Base-by-base conservation (phyloP, 2,888 invertebrate genomes). In the Aphodius granarius region DNA sequence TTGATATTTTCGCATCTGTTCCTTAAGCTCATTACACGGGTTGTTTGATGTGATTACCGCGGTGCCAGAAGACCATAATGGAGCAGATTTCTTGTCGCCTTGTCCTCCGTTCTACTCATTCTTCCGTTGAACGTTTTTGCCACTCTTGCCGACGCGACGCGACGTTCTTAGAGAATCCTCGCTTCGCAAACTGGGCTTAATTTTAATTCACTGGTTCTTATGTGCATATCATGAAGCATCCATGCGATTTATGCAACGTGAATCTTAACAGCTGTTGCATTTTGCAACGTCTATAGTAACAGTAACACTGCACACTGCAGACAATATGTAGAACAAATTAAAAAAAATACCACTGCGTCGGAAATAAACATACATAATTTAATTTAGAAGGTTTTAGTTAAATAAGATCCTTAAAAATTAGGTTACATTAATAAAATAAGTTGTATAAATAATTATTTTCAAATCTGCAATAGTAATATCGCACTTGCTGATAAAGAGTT, bases 1-100 rank as follows among this genome's bases (percentile, higher is more conserved):
- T 77, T 76, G 74, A 76, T 75, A 76, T 74, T 78, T 75, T 76
- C 77, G 73, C 74, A 74, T 76, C 76, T 77, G 73, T 70, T 23
- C 43, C 19, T 62, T 68, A 73, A 73, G 72, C 72, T 68, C 62
- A 73, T 75, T 75, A 75, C 73, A 73, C 23, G 75, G 66, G 62
- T 75, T 72, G 72, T 73, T 68, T 73, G 68, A 43, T 43, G 43
- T 43, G 43, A 43, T 43, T 43, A 43, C 43, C 43, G 43, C 43
- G 43, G 43, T 43, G 43, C 43, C 9, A 43, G 43, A 1, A 13
- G 43, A 43, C 43, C 43, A 43, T 43, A 43, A 43, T 43, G 43
- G 43, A 43, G 43, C 9, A 43, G 43, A 43, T 43, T 43, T 43
- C 43, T 43, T 43, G 43, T 43, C 43, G 43, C 43, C 43, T 43